Base-by-base conservation (phyloP, 2,797 vertebrate species). In the Channallabes apus region DNA sequence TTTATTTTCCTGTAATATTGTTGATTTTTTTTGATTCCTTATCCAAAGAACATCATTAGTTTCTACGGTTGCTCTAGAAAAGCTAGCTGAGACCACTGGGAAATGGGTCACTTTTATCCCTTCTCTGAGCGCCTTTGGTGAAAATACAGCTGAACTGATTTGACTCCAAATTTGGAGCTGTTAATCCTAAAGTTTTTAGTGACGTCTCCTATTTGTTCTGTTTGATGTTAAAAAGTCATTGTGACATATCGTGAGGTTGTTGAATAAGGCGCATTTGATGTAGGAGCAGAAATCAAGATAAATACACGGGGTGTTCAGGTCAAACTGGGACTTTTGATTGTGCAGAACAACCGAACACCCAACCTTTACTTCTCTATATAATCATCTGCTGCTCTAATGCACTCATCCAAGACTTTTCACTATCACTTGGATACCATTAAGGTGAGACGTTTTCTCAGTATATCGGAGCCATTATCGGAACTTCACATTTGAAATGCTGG, bases 281-380 rank as follows among this genome's bases (percentile, higher is more conserved):
- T 62, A 78, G 76, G 56, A 78, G 35, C 78, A 12, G 17, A 67
- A 51, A 65, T 29, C 2, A 22, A 80, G 78, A 65, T 80, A 20
- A 65, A 38, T 64, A 11, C 54, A 14, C 2, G 2, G 46, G 46
- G 46, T 51, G 46, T 51, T 51, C 46, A 12, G 46, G 2, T 51
- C 46, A 51, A 12, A 51, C 46, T 51, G 46, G 46, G 46, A 12
- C 46, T 51, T 51, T 51, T 51, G 46, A 51, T 51, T 12, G 46
- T 51, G 46, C 46, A 51, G 46, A 51, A 51, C 4, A 51, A 51
- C 11, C 2, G 46, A 51, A 51, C 46, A 12, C 46, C 12, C 46
- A 51, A 51, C 46, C 11, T 51, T 51, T 12, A 51, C 11, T 51
- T 51, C 11, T 51, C 46, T 51, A 3, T 12, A 51, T 51, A 51